These are phyloP conservation scores for Odocoileus virginianus DNA, from an alignment of 2,113 vertebrate species.

Conservation along the genomic window DNA sequence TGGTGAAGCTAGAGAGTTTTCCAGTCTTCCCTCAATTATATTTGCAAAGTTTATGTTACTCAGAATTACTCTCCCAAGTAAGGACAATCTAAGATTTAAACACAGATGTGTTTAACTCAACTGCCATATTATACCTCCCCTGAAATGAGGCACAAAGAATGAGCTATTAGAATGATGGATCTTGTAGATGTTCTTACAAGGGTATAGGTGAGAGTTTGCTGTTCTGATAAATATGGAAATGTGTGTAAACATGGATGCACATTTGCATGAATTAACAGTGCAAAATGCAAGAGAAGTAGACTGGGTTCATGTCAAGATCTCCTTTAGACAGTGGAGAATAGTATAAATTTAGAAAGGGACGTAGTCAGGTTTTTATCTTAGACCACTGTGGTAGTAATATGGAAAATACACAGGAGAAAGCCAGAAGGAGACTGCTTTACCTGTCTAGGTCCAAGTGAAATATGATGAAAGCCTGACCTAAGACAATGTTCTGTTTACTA, in stretches of 20 bases:
- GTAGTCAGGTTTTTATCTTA: neutral
- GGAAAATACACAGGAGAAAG: neutral
- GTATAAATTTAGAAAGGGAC: neutral
- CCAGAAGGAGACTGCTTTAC: neutral
- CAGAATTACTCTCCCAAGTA: neutral
- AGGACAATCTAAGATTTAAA: slow-evolving; percentile 5
- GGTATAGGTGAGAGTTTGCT: neutral
- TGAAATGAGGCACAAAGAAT: neutral
- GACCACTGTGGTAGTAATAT: neutral
- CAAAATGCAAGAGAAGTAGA: neutral
- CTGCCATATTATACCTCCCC: neutral
- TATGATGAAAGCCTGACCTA: neutral
- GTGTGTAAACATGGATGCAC: neutral
- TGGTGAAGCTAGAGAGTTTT: neutral
- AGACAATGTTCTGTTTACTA: neutral
- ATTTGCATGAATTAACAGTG: neutral
- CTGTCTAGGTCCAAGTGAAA: neutral
- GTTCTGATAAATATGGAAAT: neutral
- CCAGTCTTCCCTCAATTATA: neutral
- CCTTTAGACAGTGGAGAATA: neutral
- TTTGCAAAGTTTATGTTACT: slow-evolving; percentile 21
- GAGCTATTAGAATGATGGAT: neutral
- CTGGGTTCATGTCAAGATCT: neutral
- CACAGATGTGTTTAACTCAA: neutral
- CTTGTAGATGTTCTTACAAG: neutral